Conservation (phyloP, 2,797 vertebrate genomes). For the Triplophysa bombifrons region DNA sequence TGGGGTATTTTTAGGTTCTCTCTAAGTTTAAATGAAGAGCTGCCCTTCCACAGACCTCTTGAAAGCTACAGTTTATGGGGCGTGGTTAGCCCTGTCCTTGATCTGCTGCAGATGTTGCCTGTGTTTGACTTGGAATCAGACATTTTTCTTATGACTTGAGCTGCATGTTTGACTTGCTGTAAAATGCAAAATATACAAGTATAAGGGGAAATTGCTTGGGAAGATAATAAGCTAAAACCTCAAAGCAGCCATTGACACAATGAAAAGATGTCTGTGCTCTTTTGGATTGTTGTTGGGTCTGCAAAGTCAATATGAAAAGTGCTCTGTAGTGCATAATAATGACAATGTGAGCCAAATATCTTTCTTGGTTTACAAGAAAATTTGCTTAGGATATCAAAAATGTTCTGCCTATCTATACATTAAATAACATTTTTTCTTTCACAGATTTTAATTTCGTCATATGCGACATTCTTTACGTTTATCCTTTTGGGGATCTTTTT, state of each 20-base stretch:
- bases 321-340: background rate
- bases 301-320: slow-evolving; percentile 25
- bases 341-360: slow-evolving; percentile 27
- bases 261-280: slow-evolving; percentile 43
- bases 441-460: background rate
- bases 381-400: slow-evolving; percentile 4
- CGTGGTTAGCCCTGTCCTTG: slow-evolving; percentile 54
- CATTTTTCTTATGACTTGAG: slow-evolving; percentile 49
- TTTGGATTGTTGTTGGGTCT: slow-evolving; percentile 43
- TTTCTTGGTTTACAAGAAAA: slow-evolving; percentile 8
- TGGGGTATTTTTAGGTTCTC: slow-evolving; percentile 68
- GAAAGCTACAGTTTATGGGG: slow-evolving; percentile 59
- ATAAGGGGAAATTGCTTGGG: slow-evolving; percentile 14
- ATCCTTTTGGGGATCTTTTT: background rate
- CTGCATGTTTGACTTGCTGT: slow-evolving; percentile 12
- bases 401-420: background rate
- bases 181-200: slow-evolving; percentile 18
- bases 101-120: slow-evolving; percentile 68
- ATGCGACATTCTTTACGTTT: background rate
- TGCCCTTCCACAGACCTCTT: slow-evolving; percentile 64
- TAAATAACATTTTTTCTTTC: background rate
- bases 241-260: slow-evolving; percentile 48
- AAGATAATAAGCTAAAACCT: slow-evolving; percentile 24
- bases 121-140: slow-evolving; percentile 55
- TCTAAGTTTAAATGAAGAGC: slow-evolving; percentile 71